Base-by-base conservation (phyloP, 2,113 vertebrate genomes). In the Zosterops lateralis region DNA sequence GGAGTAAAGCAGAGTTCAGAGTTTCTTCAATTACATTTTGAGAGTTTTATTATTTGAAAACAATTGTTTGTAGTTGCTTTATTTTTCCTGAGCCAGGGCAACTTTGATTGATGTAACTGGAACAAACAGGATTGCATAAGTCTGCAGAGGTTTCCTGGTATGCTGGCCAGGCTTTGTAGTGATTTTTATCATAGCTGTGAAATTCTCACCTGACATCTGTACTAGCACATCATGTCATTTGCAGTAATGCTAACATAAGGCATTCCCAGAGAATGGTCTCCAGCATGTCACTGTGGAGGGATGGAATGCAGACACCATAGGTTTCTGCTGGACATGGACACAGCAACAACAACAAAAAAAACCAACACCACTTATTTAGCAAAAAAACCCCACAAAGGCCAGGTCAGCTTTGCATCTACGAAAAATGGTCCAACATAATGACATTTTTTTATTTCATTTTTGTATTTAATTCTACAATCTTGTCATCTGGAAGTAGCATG, bases 1-100 rank as follows among this genome's bases (percentile, higher is more conserved):
- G 22, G 53, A 95, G 86, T 80, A 96, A 95, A 95, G 76, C 78
- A 92, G 68, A 91, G 54, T 78, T 84, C 91, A 93, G 84, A 72
- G 51, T 83, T 91, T 61, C 61, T 92, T 82, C 89, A 90, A 93
- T 85, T 88, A 84, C 29, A 47, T 68, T 75, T 96, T 82, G 61
- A 42, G 79, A 91, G 29, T 38, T 83, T 11, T 90, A 53, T 92
- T 89, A 92, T 95, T 74, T 77, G 56, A 95, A 90, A 94, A 88
- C 53, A 91, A 53, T 94, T 90, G 54, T 82, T 84, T 71, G 73
- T 73, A 90, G 57, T 62, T 80, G 17, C 48, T 84, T 85, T 89
- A 42, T 77, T 91, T 86, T 92, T 75, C 81, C 81, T 14, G 17
- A 86, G 79, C 71, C 68, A 60, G 57, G 47, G 53, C 58, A 84